Conservation (phyloP, 2,113 vertebrate genomes). For the Phainopepla nitens region DNA sequence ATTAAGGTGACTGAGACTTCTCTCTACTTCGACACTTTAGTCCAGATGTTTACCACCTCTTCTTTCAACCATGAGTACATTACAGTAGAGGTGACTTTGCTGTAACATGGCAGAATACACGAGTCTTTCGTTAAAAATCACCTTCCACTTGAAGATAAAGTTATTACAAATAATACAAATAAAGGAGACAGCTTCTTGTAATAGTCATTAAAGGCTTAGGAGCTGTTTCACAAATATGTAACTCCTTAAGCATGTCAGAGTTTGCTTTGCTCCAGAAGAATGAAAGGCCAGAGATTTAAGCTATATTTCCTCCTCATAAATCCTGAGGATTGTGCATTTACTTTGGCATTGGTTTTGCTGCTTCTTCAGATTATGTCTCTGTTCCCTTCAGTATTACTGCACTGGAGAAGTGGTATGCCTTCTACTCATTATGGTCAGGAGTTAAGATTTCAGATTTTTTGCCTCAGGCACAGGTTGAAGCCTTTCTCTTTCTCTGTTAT, state of each 20-base stretch:
- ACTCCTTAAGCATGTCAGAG: not conserved
- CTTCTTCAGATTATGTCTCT: not conserved
- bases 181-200: not conserved
- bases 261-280: slow-evolving; percentile 9
- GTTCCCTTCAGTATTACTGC: not conserved
- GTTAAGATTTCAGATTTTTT: slow-evolving; percentile 6
- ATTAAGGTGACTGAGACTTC: not conserved
- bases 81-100: not conserved
- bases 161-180: not conserved
- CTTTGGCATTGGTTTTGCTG: slow-evolving; percentile 11
- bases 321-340: not conserved
- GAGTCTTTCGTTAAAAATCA: not conserved
- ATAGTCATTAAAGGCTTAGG: not conserved
- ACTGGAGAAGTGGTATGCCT: not conserved
- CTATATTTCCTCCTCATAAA: not conserved
- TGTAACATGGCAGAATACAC: not conserved
- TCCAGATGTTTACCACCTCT: not conserved
- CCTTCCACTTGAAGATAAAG: not conserved
- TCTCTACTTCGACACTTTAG: not conserved
- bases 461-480: not conserved
- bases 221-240: not conserved
- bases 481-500: not conserved
- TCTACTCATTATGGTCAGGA: not conserved
- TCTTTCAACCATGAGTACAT: not conserved
- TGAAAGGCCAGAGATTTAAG: not conserved